Base-by-base conservation (phyloP, 1,140 invertebrate species). In the Bombus affinis region DNA sequence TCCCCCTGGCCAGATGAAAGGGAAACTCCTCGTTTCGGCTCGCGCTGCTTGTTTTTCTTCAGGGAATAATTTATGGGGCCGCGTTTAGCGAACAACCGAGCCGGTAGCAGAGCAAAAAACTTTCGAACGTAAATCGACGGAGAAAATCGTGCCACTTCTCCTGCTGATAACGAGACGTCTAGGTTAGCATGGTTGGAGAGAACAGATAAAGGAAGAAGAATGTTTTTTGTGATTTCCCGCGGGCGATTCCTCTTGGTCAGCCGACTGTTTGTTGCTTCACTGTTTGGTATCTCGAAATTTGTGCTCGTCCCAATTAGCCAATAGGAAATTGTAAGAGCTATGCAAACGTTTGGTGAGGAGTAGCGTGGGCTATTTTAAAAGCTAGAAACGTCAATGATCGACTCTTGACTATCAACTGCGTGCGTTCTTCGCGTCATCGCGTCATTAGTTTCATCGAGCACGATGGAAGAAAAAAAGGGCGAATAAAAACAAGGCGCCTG, bases 191-290 rank as follows among this genome's bases (percentile, higher is more conserved):
- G 22, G 57, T 44, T 18, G 57, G 28, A 53, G 28, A 35, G 8
- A 15, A 18, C 4, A 75, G 84, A 82, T 57, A 81, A 86, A 81
- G 28, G 59, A 68, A 85, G 84, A 85, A 25, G 57, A 74, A 87
- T 74, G 83, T 37, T 71, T 70, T 37, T 62, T 42, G 6, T 22
- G 37, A 87, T 65, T 8, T 35, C 37, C 28, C 12, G 37, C 5
- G 9, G 15, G 15, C 53, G 39, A 44, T 44, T 59, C 44, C 22
- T 81, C 53, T 44, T 42, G 35, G 68, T 32, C 47, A 28, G 1
- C 39, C 37, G 39, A 8, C 12, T n/a, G 9, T 47, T 32, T 2
- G n/a, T 12, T 5, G 42, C 6, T 18, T 0, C 15, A 12, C 1
- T 35, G 9, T 18, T 35, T 6, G 42, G 5, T 53, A 53, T 18